Conservation (phyloP, 2,113 vertebrate species). For the Brachionichthys hirsutus region DNA sequence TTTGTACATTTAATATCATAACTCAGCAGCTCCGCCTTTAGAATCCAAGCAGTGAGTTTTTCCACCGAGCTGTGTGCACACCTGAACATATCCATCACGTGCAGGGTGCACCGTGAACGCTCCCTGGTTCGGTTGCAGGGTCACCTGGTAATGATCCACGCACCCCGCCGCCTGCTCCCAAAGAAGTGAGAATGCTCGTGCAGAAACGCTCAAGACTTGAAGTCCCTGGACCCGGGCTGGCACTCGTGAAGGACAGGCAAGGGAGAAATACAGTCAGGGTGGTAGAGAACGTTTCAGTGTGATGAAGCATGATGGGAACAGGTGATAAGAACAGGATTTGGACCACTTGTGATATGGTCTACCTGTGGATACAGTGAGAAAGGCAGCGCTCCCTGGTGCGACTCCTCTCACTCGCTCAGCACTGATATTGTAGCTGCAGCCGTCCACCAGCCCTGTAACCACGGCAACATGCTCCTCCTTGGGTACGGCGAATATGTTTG, state of each 20-base stretch:
- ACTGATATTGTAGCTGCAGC: conserved; percentile 81
- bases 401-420: conserved; percentile 74
- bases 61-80: conserved; percentile 21
- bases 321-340: background rate
- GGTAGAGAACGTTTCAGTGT: conserved; percentile 9
- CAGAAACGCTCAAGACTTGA: conserved; percentile 72
- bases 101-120: conserved; percentile 78
- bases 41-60: background rate
- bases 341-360: conserved; percentile 19
- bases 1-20: conserved; percentile 15
- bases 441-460: conserved; percentile 72
- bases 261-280: conserved; percentile 20
- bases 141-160: conserved; percentile 79
- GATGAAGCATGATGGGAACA: background rate
- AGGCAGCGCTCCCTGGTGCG: conserved; percentile 67
- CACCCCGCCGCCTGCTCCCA: conserved; percentile 75
- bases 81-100: conserved; percentile 55
- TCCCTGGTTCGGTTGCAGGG: conserved; percentile 77
- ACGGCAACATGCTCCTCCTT: conserved; percentile 62
- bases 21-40: background rate
- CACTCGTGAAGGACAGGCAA: conserved; percentile 62
- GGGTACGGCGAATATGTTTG: conserved; percentile 63
- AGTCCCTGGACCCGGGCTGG: conserved; percentile 74
- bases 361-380: conserved; percentile 77
- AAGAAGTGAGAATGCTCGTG: conserved; percentile 76